Base-by-base conservation (phyloP, 2,888 invertebrate species). In the Ormyrus rosae region DNA sequence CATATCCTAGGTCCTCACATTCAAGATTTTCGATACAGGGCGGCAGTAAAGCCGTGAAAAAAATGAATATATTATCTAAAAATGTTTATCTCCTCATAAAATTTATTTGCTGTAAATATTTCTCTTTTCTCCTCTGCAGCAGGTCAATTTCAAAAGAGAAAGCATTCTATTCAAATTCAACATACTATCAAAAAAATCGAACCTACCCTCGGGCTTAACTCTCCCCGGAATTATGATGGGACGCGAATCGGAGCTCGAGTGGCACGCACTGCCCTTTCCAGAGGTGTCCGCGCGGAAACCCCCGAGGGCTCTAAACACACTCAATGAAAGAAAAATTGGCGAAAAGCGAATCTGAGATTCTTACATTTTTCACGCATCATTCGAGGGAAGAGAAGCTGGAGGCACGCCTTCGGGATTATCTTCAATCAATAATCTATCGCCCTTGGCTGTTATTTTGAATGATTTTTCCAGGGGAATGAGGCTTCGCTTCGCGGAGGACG, bases 381-480 rank as follows among this genome's bases (percentile, higher is more conserved):
- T 51, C 45, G n/a, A 45, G 53, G 53, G 34, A 3, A 34, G 2
- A 34, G 3, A 34, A 34, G 34, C 34, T 2, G 34, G 34, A 34
- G 34, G 34, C 34, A 34, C 34, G 11, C 5, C 6, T 50, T 6
- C 4, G 48, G 34, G 9, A 65, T 65, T 67, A 67, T 60, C 56
- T 9, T n/a, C 65, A 74, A 74, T 74, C 67, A 74, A 74, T 74
- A 74, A 74, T 74, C 74, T 60, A 74, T 74, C 67, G 74, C 58
- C 69, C 46, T 45, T 46, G 60, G 50, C 60, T 58, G 67, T 67
- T 74, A 67, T 73, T 64, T 64, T 55, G 55, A 61, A 55, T 55
- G 53, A 48, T 48, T 73, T 34, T 13, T 56, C 34, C 50, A n/a
- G n/a, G 50, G 46, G 19, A 58, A 72, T 34, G 53, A 63, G 10